Evolutionary conservation across 2,888 invertebrate species (phyloP), one percentile per base, ranked within the genome.

Genomic region (Amphipyra tragopoginis): DNA sequence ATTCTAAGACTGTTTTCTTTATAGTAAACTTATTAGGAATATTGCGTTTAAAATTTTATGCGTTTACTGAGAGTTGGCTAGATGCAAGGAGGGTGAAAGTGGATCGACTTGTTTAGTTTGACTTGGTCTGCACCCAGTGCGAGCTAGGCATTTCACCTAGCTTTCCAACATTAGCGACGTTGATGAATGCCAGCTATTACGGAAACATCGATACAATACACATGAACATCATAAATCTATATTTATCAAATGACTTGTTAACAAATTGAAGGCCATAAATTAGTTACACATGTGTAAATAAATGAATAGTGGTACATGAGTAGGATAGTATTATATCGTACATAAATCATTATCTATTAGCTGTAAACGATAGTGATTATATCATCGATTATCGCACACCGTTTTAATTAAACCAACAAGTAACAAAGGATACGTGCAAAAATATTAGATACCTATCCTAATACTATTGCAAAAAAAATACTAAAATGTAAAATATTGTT

Each of bases 41-140:
- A 61, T 54, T 47, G 67, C 71, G 55, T 48, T 54, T 64, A 48
- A 53, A 47, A 63, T 68, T 68, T 62, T 52, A 62, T 47, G 42
- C 59, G 56, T 50, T 48, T 40, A 51, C 62, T 56, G 43, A 66
- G 58, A 65, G 59, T 62, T 62, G 59, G 63, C 55, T 65, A 65
- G 74, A 80, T 81, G 77, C 78, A 77, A 74, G 71, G 65, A 80
- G 72, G 81, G 92, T 87, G 92, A 93, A 93, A 93, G 93, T 92
- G 82, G 86, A 84, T 79, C 80, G 81, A 81, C 85, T 77, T 76
- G 88, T 83, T 86, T 82, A 78, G 77, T 80, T 75, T 57, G 72
- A 68, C 77, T 82, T 70, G 79, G 77, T 81, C 72, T 77, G 79
- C 79, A 78, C 79, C 82, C 80, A 80, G 78, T 71, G 67, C 56